phyloP scores from a whole-genome alignment of 2,888 invertebrate genomes.

The Acanthosepion lycidas region DNA sequence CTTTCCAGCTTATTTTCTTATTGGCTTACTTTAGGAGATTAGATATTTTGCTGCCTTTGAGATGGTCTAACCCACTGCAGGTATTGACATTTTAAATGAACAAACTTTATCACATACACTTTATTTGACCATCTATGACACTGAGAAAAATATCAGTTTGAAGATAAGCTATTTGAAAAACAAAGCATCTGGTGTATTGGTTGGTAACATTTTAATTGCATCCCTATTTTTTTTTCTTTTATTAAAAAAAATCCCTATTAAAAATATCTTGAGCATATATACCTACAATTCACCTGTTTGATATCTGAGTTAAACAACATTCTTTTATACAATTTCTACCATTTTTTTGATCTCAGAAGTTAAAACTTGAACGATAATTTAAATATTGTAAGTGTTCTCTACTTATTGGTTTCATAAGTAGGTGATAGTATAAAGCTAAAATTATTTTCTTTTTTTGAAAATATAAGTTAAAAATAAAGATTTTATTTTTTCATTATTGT shows the following conservation, averaged over 20 bases:
- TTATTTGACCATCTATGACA: background rate
- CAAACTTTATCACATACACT: background rate
- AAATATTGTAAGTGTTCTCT: background rate
- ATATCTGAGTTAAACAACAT: background rate
- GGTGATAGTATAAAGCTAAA: background rate
- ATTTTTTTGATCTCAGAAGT: background rate
- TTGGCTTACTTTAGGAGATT: background rate
- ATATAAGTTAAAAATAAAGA: background rate
- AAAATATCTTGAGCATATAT: too few species aligned
- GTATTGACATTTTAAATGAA: background rate
- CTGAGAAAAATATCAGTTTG: too few species aligned
- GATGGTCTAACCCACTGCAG: background rate
- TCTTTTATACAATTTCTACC: background rate
- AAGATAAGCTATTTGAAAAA: too few species aligned
- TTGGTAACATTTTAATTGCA: too few species aligned
- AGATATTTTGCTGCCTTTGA: background rate
- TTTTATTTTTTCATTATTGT: background rate
- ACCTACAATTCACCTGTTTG: background rate
- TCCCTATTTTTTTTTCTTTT: too few species aligned
- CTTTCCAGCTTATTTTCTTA: background rate
- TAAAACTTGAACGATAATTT: background rate
- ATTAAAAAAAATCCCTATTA: too few species aligned
- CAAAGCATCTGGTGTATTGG: too few species aligned
- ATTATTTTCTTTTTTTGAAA: background rate
- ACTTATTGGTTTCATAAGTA: background rate